Evolutionary conservation across 2,113 vertebrate genomes (phyloP), one percentile per base, ranked within the genome.

Genomic region (Apistogramma diplotaenia): DNA sequence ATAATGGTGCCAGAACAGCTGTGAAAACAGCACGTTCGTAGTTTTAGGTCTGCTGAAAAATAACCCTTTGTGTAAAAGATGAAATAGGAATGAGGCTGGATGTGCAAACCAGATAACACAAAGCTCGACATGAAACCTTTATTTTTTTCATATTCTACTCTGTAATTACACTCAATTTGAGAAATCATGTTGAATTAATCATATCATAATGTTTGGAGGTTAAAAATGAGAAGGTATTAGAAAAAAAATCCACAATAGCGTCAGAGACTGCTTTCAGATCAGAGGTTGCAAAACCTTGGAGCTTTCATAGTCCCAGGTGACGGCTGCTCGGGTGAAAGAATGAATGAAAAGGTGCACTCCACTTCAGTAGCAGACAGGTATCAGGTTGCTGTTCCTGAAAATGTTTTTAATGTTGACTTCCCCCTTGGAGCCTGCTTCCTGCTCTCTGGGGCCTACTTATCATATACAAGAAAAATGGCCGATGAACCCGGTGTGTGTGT

Each of bases 391-490:
- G 40, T 77, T 77, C 31, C 54, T 37, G n/a, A 49, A 76, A 89
- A 73, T 82, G 72, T 87, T 89, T 89, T 83, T 74, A 31, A 76
- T 84, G 86, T 83, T 86, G 59, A 79, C 87, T 85, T 87, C 89
- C 83, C 81, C 85, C 78, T 72, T 58, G 74, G 56, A 82, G 79
- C 77, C 61, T 46, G 76, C 49, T 61, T 82, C 21, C 11, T 13
- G 18, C 23, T 84, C 90, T 86, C 87, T 65, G 0, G 83, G 82
- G 87, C 25, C 85, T 83, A 88, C 74, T 93, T 89, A 76, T 88
- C 46, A 71, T 83, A 85, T 89, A 82, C 81, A 81, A 83, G 29
- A 83, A 62, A 74, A 79, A 29, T 85, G 82, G 90, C 55, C 75
- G 87, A 89, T 82, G 81, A 86, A 61, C 65, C 21, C 59, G 3